phyloP scores from a whole-genome alignment of 1,140 invertebrate genomes.

The Aphaenogaster floridana region DNA sequence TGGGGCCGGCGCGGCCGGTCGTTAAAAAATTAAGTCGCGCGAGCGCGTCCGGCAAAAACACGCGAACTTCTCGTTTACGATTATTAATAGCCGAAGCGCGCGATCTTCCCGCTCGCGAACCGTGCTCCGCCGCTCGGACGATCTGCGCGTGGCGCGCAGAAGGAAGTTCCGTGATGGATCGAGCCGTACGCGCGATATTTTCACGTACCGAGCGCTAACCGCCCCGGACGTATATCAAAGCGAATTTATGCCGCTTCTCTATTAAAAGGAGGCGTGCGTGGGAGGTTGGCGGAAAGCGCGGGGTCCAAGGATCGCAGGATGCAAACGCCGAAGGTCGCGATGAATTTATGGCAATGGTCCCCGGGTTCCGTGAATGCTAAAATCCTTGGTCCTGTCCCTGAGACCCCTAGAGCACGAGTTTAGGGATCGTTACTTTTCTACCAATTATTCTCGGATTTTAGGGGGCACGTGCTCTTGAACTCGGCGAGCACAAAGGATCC shows the following conservation, averaged over 20 bases:
- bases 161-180: slow-evolving; percentile 56
- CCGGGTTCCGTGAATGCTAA: neutral
- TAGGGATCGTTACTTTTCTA: neutral
- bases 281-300: slow-evolving; percentile 25
- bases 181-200: slow-evolving; percentile 46
- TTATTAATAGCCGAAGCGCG: slow-evolving; percentile 63
- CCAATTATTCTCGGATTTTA: slow-evolving; percentile 2
- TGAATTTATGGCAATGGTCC: slow-evolving; percentile 33
- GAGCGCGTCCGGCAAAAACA: slow-evolving; percentile 55
- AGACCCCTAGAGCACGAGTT: neutral
- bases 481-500: neutral
- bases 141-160: slow-evolving; percentile 50
- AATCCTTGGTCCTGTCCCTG: neutral
- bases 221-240: slow-evolving; percentile 43
- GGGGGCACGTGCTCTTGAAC: neutral
- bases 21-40: slow-evolving; percentile 58
- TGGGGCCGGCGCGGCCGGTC: neutral
- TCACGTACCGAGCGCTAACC: slow-evolving; percentile 50
- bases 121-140: slow-evolving; percentile 23
- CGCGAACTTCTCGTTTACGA: slow-evolving; percentile 63
- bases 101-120: slow-evolving; percentile 49
- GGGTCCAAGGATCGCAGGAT: neutral
- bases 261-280: slow-evolving; percentile 46
- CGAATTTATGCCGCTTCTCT: slow-evolving; percentile 51
- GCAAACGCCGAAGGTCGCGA: slow-evolving; percentile 11